Base-by-base conservation (phyloP, 1,140 invertebrate species). In the Pseudomyrmex concolor region DNA sequence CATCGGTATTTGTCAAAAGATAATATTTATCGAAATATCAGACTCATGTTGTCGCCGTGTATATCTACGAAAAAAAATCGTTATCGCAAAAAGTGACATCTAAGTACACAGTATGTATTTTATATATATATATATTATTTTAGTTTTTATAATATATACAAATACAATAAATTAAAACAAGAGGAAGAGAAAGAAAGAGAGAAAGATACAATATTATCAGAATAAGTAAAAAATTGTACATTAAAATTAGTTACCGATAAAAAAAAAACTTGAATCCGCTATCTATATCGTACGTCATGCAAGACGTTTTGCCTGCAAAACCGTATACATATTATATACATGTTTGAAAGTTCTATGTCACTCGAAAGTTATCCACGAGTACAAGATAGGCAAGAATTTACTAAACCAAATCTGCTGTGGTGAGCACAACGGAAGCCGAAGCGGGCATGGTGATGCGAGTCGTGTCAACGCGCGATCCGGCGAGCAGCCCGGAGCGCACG, bases 341-440 rank as follows among this genome's bases (percentile, higher is more conserved):
- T 25, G 70, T 57, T 19, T 1, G 8, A 70, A 68, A 50, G 54
- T 50, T 71, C n/a, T 34, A 54, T n/a, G 45, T 48, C 17, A 59
- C 19, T 1, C 8, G 8, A 43, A n/a, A 13, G 10, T 80, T 59
- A 71, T 15, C 12, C 2, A n/a, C 9, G 76, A 71, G n/a, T 22
- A 54, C 12, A n/a, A 70, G 13, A 19, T 60, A 70, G 17, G 15
- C 54, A 17, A 57, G 12, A 74, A 71, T 55, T 81, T 63, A 68
- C 54, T 66, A 72, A 60, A 50, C n/a, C 45, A 74, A 63, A 62
- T 77, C 77, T 57, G 54, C 12, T n/a, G 54, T 25, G 22, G 50
- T 51, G 3, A 91, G 76, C 19, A 92, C 78, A 8, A 92, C 66
- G 0, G 89, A 82, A 9, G 84, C 85, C 3, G 88, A 77, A 13